Percentiles rank a stretch among this genome's conserved stretches.
Conservation (phyloP, 2,888 invertebrate species). For the Yponomeuta cagnagella region DNA sequence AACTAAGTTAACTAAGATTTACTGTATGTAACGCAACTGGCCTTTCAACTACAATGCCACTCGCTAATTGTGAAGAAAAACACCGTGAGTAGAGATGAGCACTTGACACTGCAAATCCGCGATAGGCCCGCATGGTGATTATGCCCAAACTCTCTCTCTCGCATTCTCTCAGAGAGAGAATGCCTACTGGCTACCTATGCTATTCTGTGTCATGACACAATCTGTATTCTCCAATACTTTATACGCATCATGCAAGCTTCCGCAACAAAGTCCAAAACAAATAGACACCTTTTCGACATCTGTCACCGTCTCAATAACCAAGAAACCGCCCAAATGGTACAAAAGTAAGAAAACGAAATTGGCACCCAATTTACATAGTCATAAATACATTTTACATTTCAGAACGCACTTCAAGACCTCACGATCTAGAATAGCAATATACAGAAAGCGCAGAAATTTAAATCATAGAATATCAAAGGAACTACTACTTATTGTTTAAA, state of each 20-base stretch:
- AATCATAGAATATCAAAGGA: neutral
- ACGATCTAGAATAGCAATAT: neutral
- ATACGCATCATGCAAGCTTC: neutral
- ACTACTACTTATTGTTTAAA: no score
- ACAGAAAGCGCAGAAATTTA: neutral
- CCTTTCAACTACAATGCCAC: no score
- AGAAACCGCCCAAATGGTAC: slow-evolving; percentile 24
- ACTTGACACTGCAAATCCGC: no score
- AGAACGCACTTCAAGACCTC: neutral
- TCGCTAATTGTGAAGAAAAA: no score
- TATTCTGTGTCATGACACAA: no score
- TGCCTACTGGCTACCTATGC: no score
- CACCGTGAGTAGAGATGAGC: no score
- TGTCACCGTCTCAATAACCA: slow-evolving; percentile 41
- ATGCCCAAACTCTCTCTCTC: no score
- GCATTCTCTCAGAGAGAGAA: no score
- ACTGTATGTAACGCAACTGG: no score
- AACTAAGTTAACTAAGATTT: no score
- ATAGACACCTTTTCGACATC: slow-evolving; percentile 34
- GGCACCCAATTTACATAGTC: slow-evolving; percentile 68
- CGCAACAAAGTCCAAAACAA: neutral
- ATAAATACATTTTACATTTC: slow-evolving; percentile 64
- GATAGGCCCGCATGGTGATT: no score
- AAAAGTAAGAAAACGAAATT: slow-evolving; percentile 46
- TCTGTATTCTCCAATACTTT: neutral